Evolutionary conservation across 1,140 invertebrate genomes (phyloP), one percentile per base, ranked within the genome.

Genomic region (Matsumurasca onukii): DNA sequence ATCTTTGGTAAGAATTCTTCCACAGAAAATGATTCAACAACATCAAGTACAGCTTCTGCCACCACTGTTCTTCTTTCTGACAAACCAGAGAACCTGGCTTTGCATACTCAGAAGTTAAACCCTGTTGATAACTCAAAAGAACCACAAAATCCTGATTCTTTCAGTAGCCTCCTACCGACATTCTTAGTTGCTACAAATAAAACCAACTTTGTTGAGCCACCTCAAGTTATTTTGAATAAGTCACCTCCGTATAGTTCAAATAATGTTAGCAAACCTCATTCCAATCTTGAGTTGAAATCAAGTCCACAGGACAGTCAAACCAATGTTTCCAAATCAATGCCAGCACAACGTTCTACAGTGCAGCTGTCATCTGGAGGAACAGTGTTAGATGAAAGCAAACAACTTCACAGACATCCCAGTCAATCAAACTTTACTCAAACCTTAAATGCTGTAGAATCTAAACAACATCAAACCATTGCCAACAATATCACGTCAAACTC

Each of bases 131-230:
- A 65, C 5, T n/a, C 31, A 48, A 25, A 39, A 48, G 27, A 45
- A n/a, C 20, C 27, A 45, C n/a, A 45, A 27, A 22, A 59, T 24
- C n/a, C 5, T 13, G 31, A 27, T 24, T 15, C 34, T 39, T 31
- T 45, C 31, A 63, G 24, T 63, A 25, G 30, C n/a, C 15, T 59
- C n/a, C 25, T 59, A 9, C 55, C 55, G 2, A 25, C 9, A 29
- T 59, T 59, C 30, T 29, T 59, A 27, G 55, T 59, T 27, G 34
- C 34, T 39, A 39, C 34, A 39, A 17, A 39, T 39, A 9, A 39
- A 39, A 39, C 34, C 34, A 39, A 17, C 17, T 39, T 39, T 39
- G 34, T 39, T 9, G 34, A 39, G 34, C 34, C 34, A 39, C 34
- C 34, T 39, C 5, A 39, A 17, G 17, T 9, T 39, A 9, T 17